Percentiles rank a stretch among this genome's conserved stretches.
phyloP scores from a whole-genome alignment of 1,140 invertebrate species.

The Calliphora vicina region DNA sequence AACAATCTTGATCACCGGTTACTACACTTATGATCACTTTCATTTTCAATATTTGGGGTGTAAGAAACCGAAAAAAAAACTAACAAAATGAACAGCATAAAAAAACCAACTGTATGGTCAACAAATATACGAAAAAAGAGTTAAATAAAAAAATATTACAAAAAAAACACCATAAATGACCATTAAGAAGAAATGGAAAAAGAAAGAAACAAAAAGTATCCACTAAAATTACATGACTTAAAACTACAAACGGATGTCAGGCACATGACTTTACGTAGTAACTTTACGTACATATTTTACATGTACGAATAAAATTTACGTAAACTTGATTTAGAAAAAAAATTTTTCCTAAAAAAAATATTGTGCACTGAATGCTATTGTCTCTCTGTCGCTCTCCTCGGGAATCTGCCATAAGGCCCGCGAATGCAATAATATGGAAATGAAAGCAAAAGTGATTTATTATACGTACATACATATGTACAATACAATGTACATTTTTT shows the following conservation, averaged over 20 bases:
- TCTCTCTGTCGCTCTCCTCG: neutral
- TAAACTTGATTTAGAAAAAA: neutral
- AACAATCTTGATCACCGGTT: neutral
- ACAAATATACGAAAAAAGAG: neutral
- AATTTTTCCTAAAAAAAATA: neutral
- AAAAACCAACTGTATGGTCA: neutral
- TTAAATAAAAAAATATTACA: neutral
- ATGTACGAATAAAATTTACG: neutral
- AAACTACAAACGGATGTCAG: slow-evolving; percentile 10
- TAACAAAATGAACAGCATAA: neutral
- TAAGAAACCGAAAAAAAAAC: neutral
- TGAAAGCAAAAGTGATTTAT: slow-evolving; percentile 5
- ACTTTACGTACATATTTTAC: neutral
- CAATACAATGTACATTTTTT: too few species aligned
- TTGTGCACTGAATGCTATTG: neutral
- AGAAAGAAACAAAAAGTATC: neutral
- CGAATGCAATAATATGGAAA: neutral
- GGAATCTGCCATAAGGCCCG: neutral
- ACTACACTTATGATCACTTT: neutral
- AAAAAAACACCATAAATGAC: neutral
- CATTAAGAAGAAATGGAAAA: neutral
- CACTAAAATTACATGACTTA: neutral
- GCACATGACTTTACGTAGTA: neutral
- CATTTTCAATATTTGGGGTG: slow-evolving; percentile 13
- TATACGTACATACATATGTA: neutral